phyloP scores from a whole-genome alignment of 2,888 invertebrate genomes.

The Pseudanteris insignis region DNA sequence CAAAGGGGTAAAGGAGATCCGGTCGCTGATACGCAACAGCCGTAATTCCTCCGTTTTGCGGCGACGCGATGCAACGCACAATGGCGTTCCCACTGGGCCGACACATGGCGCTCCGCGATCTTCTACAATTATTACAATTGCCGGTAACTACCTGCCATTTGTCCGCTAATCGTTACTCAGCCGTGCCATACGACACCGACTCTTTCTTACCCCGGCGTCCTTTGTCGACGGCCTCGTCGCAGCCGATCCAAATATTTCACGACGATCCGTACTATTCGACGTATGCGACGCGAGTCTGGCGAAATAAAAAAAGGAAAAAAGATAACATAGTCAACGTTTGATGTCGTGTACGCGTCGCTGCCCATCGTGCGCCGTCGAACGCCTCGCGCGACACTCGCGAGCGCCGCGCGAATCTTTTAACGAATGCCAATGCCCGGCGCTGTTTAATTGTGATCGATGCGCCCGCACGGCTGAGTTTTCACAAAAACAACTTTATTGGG shows the following conservation, averaged over 20 bases:
- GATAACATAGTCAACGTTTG: too few relatives aligned
- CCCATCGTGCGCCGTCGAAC: too few relatives aligned
- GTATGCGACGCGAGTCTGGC: constrained; percentile 13
- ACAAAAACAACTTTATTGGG: too few relatives aligned
- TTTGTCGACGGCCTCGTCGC: constrained; percentile 45
- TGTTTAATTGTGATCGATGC: too few relatives aligned
- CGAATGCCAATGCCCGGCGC: too few relatives aligned
- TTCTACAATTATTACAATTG: constrained; percentile 65
- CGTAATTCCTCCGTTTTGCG: constrained; percentile 42
- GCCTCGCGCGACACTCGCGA: too few relatives aligned
- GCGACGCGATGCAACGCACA: constrained; percentile 24
- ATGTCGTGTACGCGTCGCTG: too few relatives aligned
- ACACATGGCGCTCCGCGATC: constrained; percentile 54
- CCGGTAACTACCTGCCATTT: constrained; percentile 62
- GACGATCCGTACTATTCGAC: constrained; percentile 30
- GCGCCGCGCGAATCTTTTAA: too few relatives aligned
- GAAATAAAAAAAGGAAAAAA: too few relatives aligned
- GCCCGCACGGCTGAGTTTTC: too few relatives aligned
- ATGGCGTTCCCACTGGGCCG: constrained; percentile 48
- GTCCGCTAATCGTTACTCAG: constrained; percentile 61
- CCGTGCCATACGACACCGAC: constrained; percentile 46
- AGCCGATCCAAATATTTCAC: constrained; percentile 53
- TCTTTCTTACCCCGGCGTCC: constrained; percentile 31
- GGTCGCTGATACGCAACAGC: constrained; percentile 44
- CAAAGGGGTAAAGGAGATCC: constrained; percentile 48